Base-by-base conservation (phyloP, 2,797 vertebrate genomes). In the Myiothlypis coronata region DNA sequence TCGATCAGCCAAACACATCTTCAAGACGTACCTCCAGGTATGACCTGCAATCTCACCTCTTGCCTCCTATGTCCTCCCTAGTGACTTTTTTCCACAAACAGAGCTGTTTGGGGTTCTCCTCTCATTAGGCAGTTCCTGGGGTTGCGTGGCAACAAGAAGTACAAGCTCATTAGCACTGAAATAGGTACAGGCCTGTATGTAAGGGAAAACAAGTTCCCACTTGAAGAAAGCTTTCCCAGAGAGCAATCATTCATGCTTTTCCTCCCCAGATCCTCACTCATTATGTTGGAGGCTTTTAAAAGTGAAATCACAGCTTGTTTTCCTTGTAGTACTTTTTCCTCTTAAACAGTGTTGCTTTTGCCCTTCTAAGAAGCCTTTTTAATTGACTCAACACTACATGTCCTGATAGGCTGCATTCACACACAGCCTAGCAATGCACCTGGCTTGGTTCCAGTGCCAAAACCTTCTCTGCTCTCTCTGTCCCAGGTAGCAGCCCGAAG, bases 1-100 rank as follows among this genome's bases (percentile, higher is more conserved):
- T 70, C 98, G 99, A 87, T 99, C 99, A 69, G 98, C 99, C 76
- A 99, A 99, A 96, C 99, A 99, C 96, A 98, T 99, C 98, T 99
- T 99, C 97, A 99, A 99, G 98, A 99, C 99, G 0, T 99, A 99
- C 97, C 99, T 99, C 80, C 99, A 99, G 99, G 99, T 99, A 95
- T 91, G 87, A 76, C 44, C 52, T 6, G 21, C 57, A 53, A 4
- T 14, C 49, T 41, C 5, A 88, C 76, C 90, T 93, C 85, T 50
- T 37, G 89, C 71, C 90, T 65, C 11, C 0, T 9, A 5, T 65
- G 60, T 83, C 65, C 65, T 93, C 83, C 28, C 41, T 72, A 67
- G 63, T 61, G 39, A 22, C 81, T 78, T 61, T 78, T 77, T 35
- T 44, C 53, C 75, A 23, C 65, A 55, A 81, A 46, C 17, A 60